Base-by-base conservation (phyloP, 2,888 invertebrate genomes). In the Xylophagus ater region DNA sequence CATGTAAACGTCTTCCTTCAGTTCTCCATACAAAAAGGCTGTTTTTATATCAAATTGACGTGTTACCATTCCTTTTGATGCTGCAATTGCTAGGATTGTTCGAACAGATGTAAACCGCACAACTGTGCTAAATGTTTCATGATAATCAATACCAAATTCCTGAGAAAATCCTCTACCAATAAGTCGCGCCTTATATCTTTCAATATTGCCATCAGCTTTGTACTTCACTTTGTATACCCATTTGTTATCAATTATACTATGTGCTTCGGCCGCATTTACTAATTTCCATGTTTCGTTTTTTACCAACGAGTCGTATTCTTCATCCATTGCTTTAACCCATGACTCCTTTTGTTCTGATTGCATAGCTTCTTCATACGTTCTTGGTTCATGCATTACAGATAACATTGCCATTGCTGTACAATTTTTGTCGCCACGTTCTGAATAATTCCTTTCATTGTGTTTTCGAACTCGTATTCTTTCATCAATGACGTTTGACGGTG, bases 161-260 rank as follows among this genome's bases (percentile, higher is more conserved):
- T 50, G 48, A 4, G 42, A 43, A 30, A 47, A 51, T 10, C 47
- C 48, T 18, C 49, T 34, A 4, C 37, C 45, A 12, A 47, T 45
- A 12, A 49, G 29, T 18, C 47, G 37, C 29, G 46, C 47, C 25
- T 49, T 48, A 14, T 41, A 47, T 2, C 39, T 18, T 24, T 40
- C 32, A 13, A 39, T 10, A 13, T 13, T 20, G n/a, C 34, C 37
- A 12, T 43, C 33, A 30, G 42, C 42, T 14, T 48, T 41, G 15
- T 40, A 28, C 40, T 55, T 56, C 2, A 45, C 31, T 41, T 50
- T 51, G 30, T 44, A 52, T 3, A 52, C 49, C 51, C 53, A 53
- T 30, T 48, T 51, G 10, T 44, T 51, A 20, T 39, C 41, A 15
- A 13, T 10, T 12, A 43, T 29, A 24, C 49, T 49, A 8, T 36